Percentiles rank a stretch among this genome's conserved stretches.
Evolutionary conservation across 2,113 vertebrate genomes (phyloP).

Genomic region (Etheostoma spectabile): DNA sequence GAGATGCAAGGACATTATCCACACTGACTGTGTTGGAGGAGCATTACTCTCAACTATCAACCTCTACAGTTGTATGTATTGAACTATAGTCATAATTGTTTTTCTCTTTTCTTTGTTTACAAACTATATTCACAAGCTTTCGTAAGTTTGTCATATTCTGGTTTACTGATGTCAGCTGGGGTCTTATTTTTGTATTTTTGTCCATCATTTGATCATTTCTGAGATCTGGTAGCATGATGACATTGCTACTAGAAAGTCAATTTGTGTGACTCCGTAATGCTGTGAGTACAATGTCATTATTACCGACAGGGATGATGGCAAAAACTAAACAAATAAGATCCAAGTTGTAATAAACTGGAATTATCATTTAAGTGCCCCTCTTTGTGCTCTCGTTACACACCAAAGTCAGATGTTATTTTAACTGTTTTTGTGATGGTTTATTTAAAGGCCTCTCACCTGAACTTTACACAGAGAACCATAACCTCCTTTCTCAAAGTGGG

Average conservation of each 20-base stretch:
- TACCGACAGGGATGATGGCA: neutral
- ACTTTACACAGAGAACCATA: neutral
- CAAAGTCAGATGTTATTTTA: slow-evolving; percentile 15
- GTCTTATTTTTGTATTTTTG: neutral
- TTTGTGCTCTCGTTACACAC: slow-evolving; percentile 2
- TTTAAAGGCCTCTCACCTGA: neutral
- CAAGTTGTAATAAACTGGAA: slow-evolving; percentile 1
- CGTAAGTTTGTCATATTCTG: neutral
- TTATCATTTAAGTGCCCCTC: neutral
- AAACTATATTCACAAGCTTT: neutral
- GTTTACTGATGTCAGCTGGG: neutral
- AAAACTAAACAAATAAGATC: neutral
- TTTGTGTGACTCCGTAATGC: neutral
- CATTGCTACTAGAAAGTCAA: neutral
- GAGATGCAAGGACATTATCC: neutral
- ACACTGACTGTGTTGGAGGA: neutral
- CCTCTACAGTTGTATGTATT: neutral
- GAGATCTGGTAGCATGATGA: neutral
- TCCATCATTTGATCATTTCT: neutral
- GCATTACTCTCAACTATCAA: neutral
- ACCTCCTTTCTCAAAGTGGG: neutral
- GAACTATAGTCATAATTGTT: neutral
- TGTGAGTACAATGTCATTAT: neutral
- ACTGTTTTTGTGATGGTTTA: slow-evolving; percentile 21
- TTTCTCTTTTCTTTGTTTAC: neutral